Conservation (phyloP, 2,888 invertebrate genomes). For the Megastigmus dorsalis region DNA sequence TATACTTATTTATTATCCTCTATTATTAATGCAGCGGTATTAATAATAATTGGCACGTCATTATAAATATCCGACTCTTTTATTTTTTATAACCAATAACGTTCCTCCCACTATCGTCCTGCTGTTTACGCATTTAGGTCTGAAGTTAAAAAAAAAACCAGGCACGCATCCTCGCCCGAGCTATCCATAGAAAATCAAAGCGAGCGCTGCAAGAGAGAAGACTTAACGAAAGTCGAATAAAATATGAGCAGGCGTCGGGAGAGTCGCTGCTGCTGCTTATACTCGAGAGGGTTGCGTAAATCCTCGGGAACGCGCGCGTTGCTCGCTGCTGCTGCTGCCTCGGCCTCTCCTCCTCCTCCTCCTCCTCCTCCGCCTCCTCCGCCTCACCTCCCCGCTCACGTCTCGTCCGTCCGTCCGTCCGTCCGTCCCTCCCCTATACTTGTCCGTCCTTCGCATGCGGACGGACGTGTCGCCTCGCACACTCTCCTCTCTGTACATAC, state of each 20-base stretch:
- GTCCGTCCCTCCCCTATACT: neutral
- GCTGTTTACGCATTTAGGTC: no score
- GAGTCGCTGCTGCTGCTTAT: no score
- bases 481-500: constrained; percentile 11
- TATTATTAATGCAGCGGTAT: no score
- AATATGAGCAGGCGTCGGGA: neutral
- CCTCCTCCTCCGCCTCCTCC: neutral
- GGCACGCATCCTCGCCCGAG: neutral
- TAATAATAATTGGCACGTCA: no score
- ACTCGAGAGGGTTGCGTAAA: constrained; percentile 72
- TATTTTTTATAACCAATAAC: no score
- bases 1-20: no score
- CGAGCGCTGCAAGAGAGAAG: neutral
- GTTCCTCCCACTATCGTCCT: no score
- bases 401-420: neutral
- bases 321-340: neutral
- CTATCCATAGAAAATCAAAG: neutral
- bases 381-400: neutral
- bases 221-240: neutral
- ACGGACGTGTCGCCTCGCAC: constrained; percentile 45
- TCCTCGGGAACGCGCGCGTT: constrained; percentile 52
- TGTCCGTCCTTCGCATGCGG: constrained; percentile 23
- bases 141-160: neutral
- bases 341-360: neutral
- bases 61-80: no score